Evolutionary conservation across 1,140 invertebrate genomes (phyloP).

Genomic region (Drosophila auraria): DNA sequence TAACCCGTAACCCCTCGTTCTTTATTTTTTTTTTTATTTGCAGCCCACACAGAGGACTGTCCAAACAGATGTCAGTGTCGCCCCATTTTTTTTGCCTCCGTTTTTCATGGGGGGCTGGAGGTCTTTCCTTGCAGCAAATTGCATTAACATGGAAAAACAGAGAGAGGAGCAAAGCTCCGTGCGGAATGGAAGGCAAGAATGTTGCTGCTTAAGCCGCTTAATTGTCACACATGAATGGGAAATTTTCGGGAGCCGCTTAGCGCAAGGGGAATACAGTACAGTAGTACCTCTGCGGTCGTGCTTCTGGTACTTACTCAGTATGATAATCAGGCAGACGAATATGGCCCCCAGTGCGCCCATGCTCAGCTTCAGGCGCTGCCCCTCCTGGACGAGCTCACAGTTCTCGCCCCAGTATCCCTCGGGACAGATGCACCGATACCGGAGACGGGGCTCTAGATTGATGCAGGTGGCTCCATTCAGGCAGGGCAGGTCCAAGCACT

Average conservation of each 20-base stretch:
- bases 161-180: conserved; percentile 6
- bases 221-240: conserved; percentile 68
- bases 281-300: background rate
- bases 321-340: conserved; percentile 88
- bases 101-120: conserved; percentile 21
- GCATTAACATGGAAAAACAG: conserved; percentile 74
- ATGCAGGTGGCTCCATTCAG: conserved; percentile 88
- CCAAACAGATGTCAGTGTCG: conserved; percentile 54
- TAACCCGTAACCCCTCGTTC: conserved; percentile 18
- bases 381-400: conserved; percentile 88
- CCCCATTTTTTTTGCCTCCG: conserved; percentile 6
- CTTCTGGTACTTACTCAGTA: conserved; percentile 86
- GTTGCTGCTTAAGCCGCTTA: conserved; percentile 72
- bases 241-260: conserved; percentile 58
- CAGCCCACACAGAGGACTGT: conserved; percentile 25
- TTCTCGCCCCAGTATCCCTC: conserved; percentile 88
- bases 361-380: conserved; percentile 87
- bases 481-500: conserved; percentile 88
- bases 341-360: conserved; percentile 88
- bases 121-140: conserved; percentile 62
- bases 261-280: background rate
- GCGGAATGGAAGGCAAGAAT: conserved; percentile 19
- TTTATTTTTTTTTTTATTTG: conserved; percentile 6
- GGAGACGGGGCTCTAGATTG: conserved; percentile 86
- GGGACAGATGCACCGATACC: conserved; percentile 87